Evolutionary conservation across 2,888 invertebrate species (phyloP).

Genomic region (Cataglyphis altisquamis): DNA sequence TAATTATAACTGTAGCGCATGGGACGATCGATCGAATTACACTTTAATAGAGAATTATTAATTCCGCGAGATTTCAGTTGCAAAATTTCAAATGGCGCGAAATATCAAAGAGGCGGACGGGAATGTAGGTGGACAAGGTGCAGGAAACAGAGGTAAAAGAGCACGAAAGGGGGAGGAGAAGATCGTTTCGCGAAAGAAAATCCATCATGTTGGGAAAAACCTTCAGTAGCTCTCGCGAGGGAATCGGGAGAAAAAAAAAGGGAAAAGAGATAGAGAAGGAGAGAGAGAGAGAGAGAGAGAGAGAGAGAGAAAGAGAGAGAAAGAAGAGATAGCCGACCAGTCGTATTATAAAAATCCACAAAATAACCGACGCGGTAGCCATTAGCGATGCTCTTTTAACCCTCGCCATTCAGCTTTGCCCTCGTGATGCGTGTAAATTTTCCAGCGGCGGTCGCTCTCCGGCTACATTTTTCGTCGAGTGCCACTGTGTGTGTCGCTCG

Average conservation of each 20-base stretch:
- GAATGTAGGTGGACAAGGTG: not conserved
- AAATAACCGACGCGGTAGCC: conserved; percentile 86
- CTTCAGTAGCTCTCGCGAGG: not conserved
- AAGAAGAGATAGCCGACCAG: conserved; percentile 61
- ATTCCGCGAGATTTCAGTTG: conserved; percentile 52
- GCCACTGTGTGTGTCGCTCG: conserved; percentile 79
- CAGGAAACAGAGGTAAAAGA: not conserved
- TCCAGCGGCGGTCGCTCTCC: conserved; percentile 85
- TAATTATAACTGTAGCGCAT: conserved; percentile 54
- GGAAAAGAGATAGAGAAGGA: not conserved
- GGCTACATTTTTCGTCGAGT: conserved; percentile 85
- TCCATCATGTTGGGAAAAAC: conserved; percentile 67
- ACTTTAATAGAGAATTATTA: conserved; percentile 57
- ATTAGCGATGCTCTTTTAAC: conserved; percentile 86
- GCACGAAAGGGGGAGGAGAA: not conserved
- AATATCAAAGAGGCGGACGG: conserved; percentile 26
- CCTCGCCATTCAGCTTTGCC: conserved; percentile 83
- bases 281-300: conserved; percentile 32
- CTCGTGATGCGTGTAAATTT: conserved; percentile 86
- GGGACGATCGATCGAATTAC: conserved; percentile 55
- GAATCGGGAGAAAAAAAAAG: not conserved
- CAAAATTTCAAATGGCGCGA: conserved; percentile 54
- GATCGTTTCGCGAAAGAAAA: conserved; percentile 65
- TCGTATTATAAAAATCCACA: conserved; percentile 86
- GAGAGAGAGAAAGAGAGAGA: conserved; percentile 61